phyloP scores from a whole-genome alignment of 2,888 invertebrate genomes.

The Lasioglossum vierecki region DNA sequence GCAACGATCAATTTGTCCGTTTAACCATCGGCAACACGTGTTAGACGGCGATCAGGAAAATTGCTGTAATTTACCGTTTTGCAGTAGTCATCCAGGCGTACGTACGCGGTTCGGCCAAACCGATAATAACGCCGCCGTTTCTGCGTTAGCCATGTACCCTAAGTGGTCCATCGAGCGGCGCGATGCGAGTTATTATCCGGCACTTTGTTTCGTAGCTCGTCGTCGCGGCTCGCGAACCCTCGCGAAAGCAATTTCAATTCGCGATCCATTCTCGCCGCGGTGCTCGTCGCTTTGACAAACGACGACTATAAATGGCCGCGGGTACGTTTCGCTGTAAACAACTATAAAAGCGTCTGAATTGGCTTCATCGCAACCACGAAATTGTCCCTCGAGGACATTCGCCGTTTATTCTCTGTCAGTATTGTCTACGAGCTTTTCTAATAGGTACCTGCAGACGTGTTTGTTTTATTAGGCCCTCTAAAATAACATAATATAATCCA shows the following conservation, averaged over 20 bases:
- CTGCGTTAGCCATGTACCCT: slow-evolving; percentile 38
- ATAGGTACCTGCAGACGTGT: background rate
- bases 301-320: background rate
- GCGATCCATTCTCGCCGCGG: background rate
- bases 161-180: slow-evolving; percentile 50
- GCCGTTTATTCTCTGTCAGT: background rate
- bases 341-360: background rate
- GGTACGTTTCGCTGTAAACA: background rate
- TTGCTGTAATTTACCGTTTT: slow-evolving; percentile 78
- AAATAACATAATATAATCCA: no score
- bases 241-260: slow-evolving; percentile 17
- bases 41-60: slow-evolving; percentile 72
- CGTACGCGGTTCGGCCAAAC: slow-evolving; percentile 63
- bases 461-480: background rate
- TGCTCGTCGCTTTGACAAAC: background rate
- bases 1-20: slow-evolving; percentile 67
- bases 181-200: slow-evolving; percentile 54
- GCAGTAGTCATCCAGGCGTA: slow-evolving; percentile 66
- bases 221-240: slow-evolving; percentile 4
- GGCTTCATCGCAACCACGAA: background rate
- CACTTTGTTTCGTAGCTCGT: slow-evolving; percentile 42
- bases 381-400: background rate
- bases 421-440: background rate
- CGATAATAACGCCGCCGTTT: slow-evolving; percentile 68
- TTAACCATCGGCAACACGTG: slow-evolving; percentile 67